Evolutionary conservation across 2,113 vertebrate species (phyloP).

Genomic region (Zosterops japonicus): DNA sequence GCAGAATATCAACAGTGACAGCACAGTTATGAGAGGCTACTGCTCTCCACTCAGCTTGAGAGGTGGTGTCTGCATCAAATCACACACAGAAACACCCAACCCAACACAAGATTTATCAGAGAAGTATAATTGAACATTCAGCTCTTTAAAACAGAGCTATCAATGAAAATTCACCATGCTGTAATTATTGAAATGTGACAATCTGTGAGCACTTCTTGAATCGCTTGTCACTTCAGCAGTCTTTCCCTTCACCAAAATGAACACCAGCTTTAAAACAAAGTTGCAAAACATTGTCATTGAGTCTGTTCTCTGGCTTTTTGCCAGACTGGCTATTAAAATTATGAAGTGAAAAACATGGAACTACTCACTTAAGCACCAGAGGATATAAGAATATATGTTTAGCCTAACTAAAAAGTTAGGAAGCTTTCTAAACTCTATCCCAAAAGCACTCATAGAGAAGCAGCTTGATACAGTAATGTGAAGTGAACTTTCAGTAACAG

Average conservation of each 20-base stretch:
- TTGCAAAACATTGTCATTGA: background rate
- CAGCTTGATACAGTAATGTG: background rate
- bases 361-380: background rate
- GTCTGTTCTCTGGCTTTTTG: background rate
- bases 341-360: background rate
- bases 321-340: background rate
- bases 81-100: background rate
- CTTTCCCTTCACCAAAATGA: background rate
- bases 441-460: background rate
- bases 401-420: background rate
- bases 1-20: background rate
- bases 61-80: background rate
- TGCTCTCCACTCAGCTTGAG: background rate
- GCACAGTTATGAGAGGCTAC: background rate
- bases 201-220: background rate
- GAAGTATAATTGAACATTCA: background rate
- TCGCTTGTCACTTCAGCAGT: background rate
- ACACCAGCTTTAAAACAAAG: background rate
- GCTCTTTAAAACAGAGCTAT: background rate
- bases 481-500: background rate
- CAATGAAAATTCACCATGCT: background rate
- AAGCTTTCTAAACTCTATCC: background rate
- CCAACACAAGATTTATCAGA: background rate
- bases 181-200: background rate
- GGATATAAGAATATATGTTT: background rate